Evolutionary conservation across 2,113 vertebrate genomes (phyloP).

Genomic region (Apteryx owenii): DNA sequence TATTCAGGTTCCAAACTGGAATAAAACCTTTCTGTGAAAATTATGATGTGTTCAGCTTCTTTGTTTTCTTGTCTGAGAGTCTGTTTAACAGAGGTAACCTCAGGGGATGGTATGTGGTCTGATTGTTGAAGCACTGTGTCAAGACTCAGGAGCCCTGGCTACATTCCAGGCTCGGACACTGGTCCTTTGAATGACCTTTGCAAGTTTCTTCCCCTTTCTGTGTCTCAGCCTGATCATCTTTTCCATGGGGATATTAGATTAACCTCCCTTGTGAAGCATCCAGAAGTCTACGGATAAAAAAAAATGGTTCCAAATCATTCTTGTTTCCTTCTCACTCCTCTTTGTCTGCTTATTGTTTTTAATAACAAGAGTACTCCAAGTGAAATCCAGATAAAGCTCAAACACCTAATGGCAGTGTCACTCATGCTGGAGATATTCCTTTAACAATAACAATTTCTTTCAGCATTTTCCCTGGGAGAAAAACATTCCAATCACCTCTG

Average conservation of each 20-base stretch:
- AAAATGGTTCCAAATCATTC: neutral
- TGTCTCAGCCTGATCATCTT: neutral
- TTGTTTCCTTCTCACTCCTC: neutral
- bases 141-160: neutral
- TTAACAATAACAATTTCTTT: neutral
- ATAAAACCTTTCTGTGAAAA: neutral
- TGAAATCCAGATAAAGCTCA: neutral
- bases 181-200: neutral
- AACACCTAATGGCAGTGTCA: neutral
- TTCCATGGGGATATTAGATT: neutral
- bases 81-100: neutral
- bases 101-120: neutral
- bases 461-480: neutral
- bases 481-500: neutral
- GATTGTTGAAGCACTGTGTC: neutral
- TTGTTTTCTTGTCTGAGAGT: neutral
- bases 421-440: neutral
- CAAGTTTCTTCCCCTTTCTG: neutral
- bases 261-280: neutral
- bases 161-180: neutral
- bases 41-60: neutral
- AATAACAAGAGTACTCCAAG: neutral
- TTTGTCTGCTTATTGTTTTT: neutral
- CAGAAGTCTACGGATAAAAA: neutral
- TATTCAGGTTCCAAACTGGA: neutral